These are phyloP conservation scores for Euphydryas editha DNA, from an alignment of 2,888 invertebrate genomes.

Conservation along the genomic window DNA sequence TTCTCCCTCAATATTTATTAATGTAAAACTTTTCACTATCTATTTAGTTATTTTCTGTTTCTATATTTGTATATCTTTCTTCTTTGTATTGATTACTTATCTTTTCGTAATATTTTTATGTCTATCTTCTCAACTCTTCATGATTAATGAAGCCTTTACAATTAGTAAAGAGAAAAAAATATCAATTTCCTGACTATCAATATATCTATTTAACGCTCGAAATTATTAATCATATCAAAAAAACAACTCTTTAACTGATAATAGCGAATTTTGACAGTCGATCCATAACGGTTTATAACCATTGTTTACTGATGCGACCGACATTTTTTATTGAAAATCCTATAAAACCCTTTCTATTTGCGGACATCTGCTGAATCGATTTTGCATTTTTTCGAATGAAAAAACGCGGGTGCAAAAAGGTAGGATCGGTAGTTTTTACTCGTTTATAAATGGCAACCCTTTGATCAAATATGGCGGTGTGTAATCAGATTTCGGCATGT, in stretches of 20 bases:
- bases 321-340: conserved; percentile 67
- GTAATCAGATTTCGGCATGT: conserved; percentile 84
- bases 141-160: neutral
- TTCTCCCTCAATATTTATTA: no score
- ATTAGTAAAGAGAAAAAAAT: conserved; percentile 24
- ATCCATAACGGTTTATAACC: conserved; percentile 69
- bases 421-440: conserved; percentile 65
- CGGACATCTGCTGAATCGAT: conserved; percentile 82
- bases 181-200: conserved; percentile 45
- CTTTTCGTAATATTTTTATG: neutral
- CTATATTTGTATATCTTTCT: neutral
- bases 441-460: conserved; percentile 79
- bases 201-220: conserved; percentile 50
- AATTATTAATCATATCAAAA: conserved; percentile 51
- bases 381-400: conserved; percentile 78
- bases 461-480: conserved; percentile 70
- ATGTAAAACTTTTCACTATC: no score
- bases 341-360: conserved; percentile 80
- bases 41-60: neutral
- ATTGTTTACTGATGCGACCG: conserved; percentile 74
- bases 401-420: conserved; percentile 75
- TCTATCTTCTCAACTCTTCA: neutral
- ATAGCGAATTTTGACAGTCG: conserved; percentile 72
- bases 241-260: conserved; percentile 68
- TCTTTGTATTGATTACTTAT: neutral